Conservation (phyloP, 2,797 vertebrate species). For the Chaetophractus vellerosus region DNA sequence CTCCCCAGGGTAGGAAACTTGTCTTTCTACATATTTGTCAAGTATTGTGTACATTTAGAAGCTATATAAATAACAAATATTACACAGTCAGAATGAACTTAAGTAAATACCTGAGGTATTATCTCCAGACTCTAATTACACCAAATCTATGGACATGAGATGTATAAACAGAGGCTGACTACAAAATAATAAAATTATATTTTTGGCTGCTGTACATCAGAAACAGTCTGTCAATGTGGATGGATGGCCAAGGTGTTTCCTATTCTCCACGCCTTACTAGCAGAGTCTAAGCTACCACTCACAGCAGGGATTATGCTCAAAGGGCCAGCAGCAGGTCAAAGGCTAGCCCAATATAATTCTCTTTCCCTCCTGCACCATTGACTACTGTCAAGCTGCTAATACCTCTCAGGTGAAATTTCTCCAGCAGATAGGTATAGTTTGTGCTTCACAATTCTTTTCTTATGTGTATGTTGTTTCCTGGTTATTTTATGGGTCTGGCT, state of each 20-base stretch:
- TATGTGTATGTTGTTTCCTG: background rate
- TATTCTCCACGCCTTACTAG: background rate
- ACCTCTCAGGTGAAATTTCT: slow-evolving; percentile 4
- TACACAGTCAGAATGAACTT: slow-evolving; percentile 56
- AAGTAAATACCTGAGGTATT: slow-evolving; percentile 75
- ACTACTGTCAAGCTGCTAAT: background rate
- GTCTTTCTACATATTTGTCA: slow-evolving; percentile 83
- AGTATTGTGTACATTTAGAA: slow-evolving; percentile 67
- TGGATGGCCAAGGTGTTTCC: background rate
- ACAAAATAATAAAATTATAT: slow-evolving; percentile 49
- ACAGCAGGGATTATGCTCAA: background rate
- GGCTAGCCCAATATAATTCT: background rate
- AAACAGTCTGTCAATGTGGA: background rate
- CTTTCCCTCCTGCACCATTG: background rate
- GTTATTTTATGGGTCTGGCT: background rate
- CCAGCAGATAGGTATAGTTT: fast-evolving
- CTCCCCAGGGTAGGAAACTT: slow-evolving; percentile 80
- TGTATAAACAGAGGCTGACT: slow-evolving; percentile 57
- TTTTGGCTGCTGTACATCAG: slow-evolving; percentile 15
- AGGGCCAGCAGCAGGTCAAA: background rate
- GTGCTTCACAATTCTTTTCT: background rate
- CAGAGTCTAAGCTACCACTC: background rate
- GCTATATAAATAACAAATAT: slow-evolving; percentile 81
- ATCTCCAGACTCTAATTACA: slow-evolving; percentile 65
- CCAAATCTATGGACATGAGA: slow-evolving; percentile 48